Evolutionary conservation across 1,140 invertebrate species (phyloP), one percentile per base, ranked within the genome.

Genomic region (Drosophila saltans): DNA sequence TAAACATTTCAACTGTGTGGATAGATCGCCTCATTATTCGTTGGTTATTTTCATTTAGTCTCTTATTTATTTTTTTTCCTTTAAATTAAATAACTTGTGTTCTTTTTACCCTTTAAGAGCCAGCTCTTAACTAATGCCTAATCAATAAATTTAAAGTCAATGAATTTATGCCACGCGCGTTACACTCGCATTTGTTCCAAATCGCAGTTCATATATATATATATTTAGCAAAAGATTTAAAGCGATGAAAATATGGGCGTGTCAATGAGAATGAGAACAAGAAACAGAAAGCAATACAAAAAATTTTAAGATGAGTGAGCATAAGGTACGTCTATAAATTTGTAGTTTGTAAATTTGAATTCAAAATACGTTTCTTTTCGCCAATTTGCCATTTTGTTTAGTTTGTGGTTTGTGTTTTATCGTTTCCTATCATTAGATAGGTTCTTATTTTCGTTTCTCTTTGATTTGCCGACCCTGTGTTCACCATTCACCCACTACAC

Each of bases 221-320:
- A 52, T 10, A 52, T 52, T 52, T 52, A 52, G 45, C 45, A 52
- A 52, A 52, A 52, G 45, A 52, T 52, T 52, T 26, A 52, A 52
- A 52, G 58, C 43, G 39, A 65, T 36, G 36, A 60, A 36, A 36
- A 69, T 26, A 64, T 57, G 74, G 63, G 59, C 61, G 67, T 63
- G 72, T 36, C 62, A 80, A 63, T 63, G 52, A 36, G 63, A 59
- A 57, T 48, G 26, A 62, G 69, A 66, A 67, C 70, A 71, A 86
- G 76, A 78, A 80, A 89, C 84, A 90, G 85, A 88, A 86, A 86
- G 78, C 81, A 78, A 85, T 86, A 80, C 80, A 86, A 52, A 36
- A 52, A 89, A 89, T 86, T 69, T 78, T 86, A 78, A 75, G 85
- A 89, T 85, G 83, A 74, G 91, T 92, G 91, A 92, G 91, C 91